These are phyloP conservation scores for Apocrypta bakeri DNA, from an alignment of 1,140 invertebrate genomes.

Conservation along the genomic window DNA sequence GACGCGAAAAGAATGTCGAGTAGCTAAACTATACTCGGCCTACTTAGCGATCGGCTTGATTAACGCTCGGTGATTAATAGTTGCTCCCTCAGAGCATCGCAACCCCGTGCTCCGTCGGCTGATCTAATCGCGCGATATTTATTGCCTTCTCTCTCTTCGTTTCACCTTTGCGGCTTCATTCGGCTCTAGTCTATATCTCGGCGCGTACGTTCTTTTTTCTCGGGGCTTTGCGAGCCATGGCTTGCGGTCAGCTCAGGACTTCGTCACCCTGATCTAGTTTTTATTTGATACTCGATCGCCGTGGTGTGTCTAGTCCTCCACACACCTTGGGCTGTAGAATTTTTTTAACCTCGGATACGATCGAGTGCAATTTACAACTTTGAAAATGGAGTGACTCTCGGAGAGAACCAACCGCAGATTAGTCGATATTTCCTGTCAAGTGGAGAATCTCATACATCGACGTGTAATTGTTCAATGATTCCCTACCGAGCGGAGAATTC, in stretches of 20 bases:
- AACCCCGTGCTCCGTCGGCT: constrained; percentile 65
- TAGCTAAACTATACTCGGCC: constrained; percentile 53
- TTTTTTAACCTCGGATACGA: too few relatives aligned
- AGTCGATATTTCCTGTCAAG: constrained; percentile 13
- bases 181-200: not conserved
- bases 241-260: not conserved
- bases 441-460: constrained; percentile 8
- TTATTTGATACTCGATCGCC: not conserved
- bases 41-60: constrained; percentile 69
- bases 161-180: constrained; percentile 48
- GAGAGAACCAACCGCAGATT: not conserved
- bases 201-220: not conserved
- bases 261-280: not conserved
- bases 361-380: too few relatives aligned
- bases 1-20: not conserved
- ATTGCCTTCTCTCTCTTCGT: constrained; percentile 63
- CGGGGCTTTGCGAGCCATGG: not conserved
- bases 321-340: not conserved
- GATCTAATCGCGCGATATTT: constrained; percentile 72
- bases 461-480: constrained; percentile 4
- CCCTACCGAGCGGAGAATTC: not conserved
- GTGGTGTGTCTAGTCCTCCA: not conserved
- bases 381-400: too few relatives aligned
- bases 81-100: constrained; percentile 59
- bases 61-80: constrained; percentile 71